Evolutionary conservation across 1,140 invertebrate species (phyloP).

Genomic region (Myzus persicae): DNA sequence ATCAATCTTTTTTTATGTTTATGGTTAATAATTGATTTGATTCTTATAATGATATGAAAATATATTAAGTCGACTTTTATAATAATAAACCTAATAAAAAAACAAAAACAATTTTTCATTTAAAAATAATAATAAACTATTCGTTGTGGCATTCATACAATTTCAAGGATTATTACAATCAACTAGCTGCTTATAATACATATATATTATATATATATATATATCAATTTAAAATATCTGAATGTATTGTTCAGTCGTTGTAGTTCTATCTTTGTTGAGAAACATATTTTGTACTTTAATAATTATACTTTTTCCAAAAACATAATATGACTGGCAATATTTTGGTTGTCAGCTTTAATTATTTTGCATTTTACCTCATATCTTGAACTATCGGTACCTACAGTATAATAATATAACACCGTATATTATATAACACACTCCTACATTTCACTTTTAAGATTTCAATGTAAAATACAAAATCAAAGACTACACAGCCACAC

Average conservation of each 20-base stretch:
- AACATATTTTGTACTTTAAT: not conserved
- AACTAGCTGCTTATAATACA: not conserved
- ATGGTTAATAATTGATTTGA: slow-evolving; percentile 1
- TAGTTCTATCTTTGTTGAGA: not conserved
- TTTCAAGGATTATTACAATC: not conserved
- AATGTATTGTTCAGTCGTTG: not conserved
- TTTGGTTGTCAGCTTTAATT: not conserved
- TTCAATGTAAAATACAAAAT: not conserved
- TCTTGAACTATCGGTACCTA: too few species aligned
- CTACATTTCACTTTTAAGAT: not conserved
- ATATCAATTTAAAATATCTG: too few species aligned
- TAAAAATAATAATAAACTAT: not conserved
- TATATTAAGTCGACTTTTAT: not conserved
- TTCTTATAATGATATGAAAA: not conserved
- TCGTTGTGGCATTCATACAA: not conserved
- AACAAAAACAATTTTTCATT: not conserved
- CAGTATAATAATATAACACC: too few species aligned
- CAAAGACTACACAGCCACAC: not conserved
- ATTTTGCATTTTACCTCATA: too few species aligned
- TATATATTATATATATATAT: too few species aligned
- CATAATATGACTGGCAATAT: not conserved
- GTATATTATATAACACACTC: not conserved
- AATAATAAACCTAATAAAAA: not conserved
- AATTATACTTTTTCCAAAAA: not conserved
- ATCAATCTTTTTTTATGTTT: not conserved